Conservation (phyloP, 2,888 invertebrate species). For the Acanthosepion esculentum region DNA sequence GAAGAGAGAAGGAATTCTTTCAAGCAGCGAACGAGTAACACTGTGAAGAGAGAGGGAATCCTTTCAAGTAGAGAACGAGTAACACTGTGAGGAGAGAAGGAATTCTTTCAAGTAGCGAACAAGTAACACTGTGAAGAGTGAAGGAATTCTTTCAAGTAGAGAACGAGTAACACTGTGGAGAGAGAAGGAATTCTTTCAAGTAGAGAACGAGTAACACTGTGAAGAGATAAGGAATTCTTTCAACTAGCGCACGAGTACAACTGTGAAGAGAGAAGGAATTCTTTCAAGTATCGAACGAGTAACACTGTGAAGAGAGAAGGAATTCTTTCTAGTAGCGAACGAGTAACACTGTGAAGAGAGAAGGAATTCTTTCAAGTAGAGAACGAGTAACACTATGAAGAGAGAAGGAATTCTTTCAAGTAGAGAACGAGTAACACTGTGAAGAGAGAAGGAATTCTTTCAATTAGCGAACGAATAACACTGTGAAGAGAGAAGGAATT, state of each 20-base stretch:
- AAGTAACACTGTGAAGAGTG: neutral
- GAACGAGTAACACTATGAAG: neutral
- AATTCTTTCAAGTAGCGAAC: neutral
- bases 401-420: no score
- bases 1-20: constrained; percentile 46
- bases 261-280: constrained; percentile 59
- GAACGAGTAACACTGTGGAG: no score
- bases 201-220: neutral
- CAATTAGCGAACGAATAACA: neutral
- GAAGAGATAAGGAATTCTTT: no score
- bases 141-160: no score
- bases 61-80: no score
- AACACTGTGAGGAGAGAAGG: constrained; percentile 61
- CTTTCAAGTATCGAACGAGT: neutral
- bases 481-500: no score
- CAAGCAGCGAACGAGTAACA: neutral
- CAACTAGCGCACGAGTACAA: no score
- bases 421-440: no score
- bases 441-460: constrained; percentile 46
- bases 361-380: neutral
- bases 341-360: constrained; percentile 64
- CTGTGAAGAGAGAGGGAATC: no score
- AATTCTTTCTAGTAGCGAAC: no score
- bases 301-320: no score
- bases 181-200: constrained; percentile 4